Evolutionary conservation across 2,797 vertebrate genomes (phyloP), one percentile per base, ranked within the genome.

Genomic region (Enteromius radiatus): DNA sequence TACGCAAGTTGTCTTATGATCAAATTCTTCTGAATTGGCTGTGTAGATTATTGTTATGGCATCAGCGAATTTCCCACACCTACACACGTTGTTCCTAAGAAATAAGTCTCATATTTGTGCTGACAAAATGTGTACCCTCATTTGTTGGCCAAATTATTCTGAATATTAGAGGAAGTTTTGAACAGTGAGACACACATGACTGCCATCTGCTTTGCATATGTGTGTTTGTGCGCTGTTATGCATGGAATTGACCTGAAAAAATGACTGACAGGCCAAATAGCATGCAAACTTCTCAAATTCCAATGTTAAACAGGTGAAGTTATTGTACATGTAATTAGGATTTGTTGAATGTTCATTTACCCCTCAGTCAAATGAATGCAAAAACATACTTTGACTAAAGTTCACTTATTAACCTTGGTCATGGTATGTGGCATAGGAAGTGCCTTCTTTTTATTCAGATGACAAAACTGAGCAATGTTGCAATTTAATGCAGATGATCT

Each of bases 151-250:
- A 49, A 47, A 71, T 63, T 36, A 63, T 61, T 70, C 47, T 8
- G 14, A 47, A 80, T 31, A 4, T 49, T 36, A 36, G 11, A 70
- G 38, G 67, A 61, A 45, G 52, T 80, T 63, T 71, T 23, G 2
- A 70, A 45, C 52, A 15, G 23, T 23, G 10, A 70, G 49, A 36
- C 26, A 23, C 26, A 43, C 4, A 21, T 64, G 17, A 11, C 5
- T 52, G 19, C 31, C 38, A 71, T 71, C 17, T 59, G 43, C 38
- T 70, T 54, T 80, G 23, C 74, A 28, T 76, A 43, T 43, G 3
- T 23, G 7, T 28, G 47, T 56, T 11, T 59, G 6, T 31, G 10
- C 12, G 1, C 54, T 31, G 23, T 43, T 43, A 63, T 12, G 38
- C 23, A 67, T 78, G 4, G 26, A 67, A 15, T 78, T 23, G 21